Evolutionary conservation across 1,140 invertebrate species (phyloP).

Genomic region (Anastrepha obliqua): DNA sequence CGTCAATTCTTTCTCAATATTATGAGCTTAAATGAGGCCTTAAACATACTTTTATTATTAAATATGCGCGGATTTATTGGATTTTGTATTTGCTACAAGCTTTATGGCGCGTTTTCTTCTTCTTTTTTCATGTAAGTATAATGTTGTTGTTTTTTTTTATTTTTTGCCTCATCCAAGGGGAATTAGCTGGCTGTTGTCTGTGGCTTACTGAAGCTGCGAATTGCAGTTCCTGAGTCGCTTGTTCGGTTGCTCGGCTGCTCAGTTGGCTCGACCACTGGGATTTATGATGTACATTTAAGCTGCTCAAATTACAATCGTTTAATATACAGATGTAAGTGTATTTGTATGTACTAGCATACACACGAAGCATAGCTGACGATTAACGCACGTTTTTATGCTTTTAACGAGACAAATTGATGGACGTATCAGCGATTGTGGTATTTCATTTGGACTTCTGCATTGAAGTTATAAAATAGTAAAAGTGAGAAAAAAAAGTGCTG

Average conservation of each 20-base stretch:
- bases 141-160: background rate
- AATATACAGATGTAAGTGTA: background rate
- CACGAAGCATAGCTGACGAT: background rate
- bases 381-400: conserved; percentile 1
- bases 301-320: conserved; percentile 25
- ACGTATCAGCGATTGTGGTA: background rate
- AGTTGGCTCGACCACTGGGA: background rate
- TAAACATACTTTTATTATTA: background rate
- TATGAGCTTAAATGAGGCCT: conserved; percentile 25
- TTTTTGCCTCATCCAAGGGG: background rate
- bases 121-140: background rate
- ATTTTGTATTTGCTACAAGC: conserved; percentile 10
- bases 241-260: background rate
- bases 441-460: background rate
- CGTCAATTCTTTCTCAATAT: conserved; percentile 24
- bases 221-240: too few species aligned
- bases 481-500: background rate
- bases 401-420: conserved; percentile 31
- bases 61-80: background rate
- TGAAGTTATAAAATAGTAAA: background rate
- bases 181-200: background rate
- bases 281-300: conserved; percentile 7
- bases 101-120: background rate
- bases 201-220: background rate
- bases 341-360: background rate